A percentile compares a stretch with the other conserved stretches of the same genome.
Evolutionary conservation across 2,797 vertebrate species (phyloP).

Genomic region (Scolopax bukidnonensis): DNA sequence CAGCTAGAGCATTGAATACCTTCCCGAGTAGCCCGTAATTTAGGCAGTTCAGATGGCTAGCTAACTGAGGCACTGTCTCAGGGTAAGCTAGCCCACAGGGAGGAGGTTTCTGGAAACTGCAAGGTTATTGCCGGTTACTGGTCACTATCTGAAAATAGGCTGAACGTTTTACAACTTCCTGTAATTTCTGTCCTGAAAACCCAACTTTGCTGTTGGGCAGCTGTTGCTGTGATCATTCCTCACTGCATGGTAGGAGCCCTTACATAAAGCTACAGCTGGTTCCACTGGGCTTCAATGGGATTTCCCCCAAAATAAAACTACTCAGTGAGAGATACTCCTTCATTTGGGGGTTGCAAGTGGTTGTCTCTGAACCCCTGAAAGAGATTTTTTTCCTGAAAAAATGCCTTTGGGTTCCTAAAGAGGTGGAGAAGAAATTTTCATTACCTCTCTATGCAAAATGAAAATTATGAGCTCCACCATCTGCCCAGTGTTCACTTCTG

Average conservation of each 20-base stretch:
- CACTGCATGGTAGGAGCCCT: fast-evolving
- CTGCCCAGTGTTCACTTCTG: not conserved
- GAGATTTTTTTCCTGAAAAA: not conserved
- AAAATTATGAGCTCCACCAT: not conserved
- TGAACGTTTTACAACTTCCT: not conserved
- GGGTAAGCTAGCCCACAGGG: not conserved
- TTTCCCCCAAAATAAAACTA: not conserved
- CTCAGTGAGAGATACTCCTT: not conserved
- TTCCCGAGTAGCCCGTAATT: not conserved
- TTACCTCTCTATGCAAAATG: not conserved
- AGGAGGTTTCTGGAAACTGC: not conserved
- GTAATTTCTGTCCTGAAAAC: not conserved
- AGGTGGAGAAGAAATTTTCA: not conserved
- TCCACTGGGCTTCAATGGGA: not conserved
- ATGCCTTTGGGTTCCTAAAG: not conserved
- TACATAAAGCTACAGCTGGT: not conserved
- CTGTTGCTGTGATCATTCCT: not conserved
- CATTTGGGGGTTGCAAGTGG: not conserved
- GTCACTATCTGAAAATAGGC: not conserved
- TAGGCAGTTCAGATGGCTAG: not conserved
- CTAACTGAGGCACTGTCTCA: not conserved
- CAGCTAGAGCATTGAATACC: not conserved
- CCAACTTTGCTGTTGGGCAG: not conserved
- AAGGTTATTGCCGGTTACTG: not conserved
- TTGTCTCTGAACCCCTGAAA: not conserved